Evolutionary conservation across 2,888 invertebrate species (phyloP), one percentile per base, ranked within the genome.

Genomic region (Hofmannophila pseudospretella): DNA sequence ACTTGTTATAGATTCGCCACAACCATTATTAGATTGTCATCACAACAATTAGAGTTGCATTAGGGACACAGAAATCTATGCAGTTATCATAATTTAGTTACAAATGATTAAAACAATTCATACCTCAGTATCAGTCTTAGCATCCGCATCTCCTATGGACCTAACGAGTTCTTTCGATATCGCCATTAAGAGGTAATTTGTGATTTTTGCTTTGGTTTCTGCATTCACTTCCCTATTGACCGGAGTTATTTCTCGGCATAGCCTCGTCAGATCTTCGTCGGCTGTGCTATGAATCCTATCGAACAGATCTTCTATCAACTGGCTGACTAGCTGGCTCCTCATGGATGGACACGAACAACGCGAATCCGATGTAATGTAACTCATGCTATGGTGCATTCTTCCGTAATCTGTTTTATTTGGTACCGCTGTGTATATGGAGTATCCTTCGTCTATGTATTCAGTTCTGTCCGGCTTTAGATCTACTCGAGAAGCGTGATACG

Each of bases 41-140:
- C 58, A 54, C 56, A 58, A 47, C 37, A 38, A 54, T 59, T 60
- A 62, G n/a, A n/a, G 58, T 60, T 54, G 42, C 54, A 51, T 59
- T 46, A 50, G 51, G 53, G 41, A 58, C 48, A 54, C 49, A 47
- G 49, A 41, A 39, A 49, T 48, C 52, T 62, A 60, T 49, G 66
- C 64, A 50, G 58, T 67, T 69, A 66, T 49, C 45, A 38, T 54
- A 23, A 23, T 68, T 81, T 81, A 81, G 77, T 80, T 66, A 81
- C 78, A 73, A 64, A 46, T 42, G 40, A 39, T 42, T 45, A 42
- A 40, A 16, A 34, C 41, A 35, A 49, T 64, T 76, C 78, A 73
- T 53, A 84, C 86, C 85, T 86, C 85, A 28, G 86, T 84, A 59
- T 86, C 86, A 60, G 86, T 86, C 70, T 86, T 86, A 53, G 85